Evolutionary conservation across 2,888 invertebrate species (phyloP).

Genomic region (Pristionchus entomophagus): DNA sequence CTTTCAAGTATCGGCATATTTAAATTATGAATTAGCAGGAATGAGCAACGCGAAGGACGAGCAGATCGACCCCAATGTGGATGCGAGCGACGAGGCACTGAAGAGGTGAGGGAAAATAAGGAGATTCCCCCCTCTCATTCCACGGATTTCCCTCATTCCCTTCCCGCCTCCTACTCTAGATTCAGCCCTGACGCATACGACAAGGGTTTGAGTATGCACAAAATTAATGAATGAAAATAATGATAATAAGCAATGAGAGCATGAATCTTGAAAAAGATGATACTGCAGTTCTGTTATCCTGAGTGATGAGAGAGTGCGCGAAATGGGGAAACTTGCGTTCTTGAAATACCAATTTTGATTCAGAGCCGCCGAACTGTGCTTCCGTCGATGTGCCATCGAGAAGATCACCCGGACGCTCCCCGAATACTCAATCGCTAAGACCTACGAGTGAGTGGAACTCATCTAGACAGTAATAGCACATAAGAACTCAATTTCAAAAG

Average conservation of each 20-base stretch:
- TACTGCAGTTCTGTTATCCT: too few species aligned
- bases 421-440: constrained; percentile 31
- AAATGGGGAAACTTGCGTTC: background rate
- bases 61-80: background rate
- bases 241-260: too few species aligned
- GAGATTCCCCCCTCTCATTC: too few species aligned
- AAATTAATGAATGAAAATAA: background rate
- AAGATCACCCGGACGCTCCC: background rate
- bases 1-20: too few species aligned
- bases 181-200: background rate
- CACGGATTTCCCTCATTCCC: background rate
- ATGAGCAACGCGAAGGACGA: constrained; percentile 3
- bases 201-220: too few species aligned
- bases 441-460: background rate
- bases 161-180: background rate
- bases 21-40: background rate
- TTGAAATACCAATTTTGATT: background rate
- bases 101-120: constrained; percentile 2
- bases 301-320: background rate
- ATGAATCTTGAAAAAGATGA: too few species aligned
- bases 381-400: constrained; percentile 28
- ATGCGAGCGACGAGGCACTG: constrained; percentile 14
- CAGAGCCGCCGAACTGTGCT: constrained; percentile 1
- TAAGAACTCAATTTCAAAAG: too few species aligned
- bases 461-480: too few species aligned